Conservation (phyloP, 1,140 invertebrate species). For the Melitaea cinxia region DNA sequence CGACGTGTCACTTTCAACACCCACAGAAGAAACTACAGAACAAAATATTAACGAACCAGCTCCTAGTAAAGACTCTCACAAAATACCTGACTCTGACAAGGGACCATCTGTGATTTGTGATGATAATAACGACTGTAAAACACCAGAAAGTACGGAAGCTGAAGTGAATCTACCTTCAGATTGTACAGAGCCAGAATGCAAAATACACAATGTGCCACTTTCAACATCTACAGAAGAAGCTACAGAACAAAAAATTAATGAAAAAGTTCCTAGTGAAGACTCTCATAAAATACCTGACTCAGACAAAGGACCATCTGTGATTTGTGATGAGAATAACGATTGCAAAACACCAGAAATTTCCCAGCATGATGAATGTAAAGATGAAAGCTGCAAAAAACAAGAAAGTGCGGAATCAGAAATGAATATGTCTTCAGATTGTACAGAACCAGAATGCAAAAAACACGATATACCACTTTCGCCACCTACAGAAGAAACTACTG, state of each 20-base stretch:
- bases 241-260: no score
- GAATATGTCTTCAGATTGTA: constrained; percentile 41
- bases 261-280: constrained; percentile 31
- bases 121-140: constrained; percentile 40
- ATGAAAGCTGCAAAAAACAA: constrained; percentile 57
- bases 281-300: constrained; percentile 20
- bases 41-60: constrained; percentile 23
- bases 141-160: constrained; percentile 34
- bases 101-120: constrained; percentile 25
- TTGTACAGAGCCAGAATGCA: constrained; percentile 50
- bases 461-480: constrained; percentile 1
- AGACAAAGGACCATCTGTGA: neutral
- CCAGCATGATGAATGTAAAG: constrained; percentile 49
- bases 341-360: constrained; percentile 35
- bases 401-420: constrained; percentile 41
- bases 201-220: neutral
- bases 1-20: neutral
- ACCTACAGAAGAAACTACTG: no score
- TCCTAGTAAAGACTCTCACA: constrained; percentile 34
- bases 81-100: constrained; percentile 10
- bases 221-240: neutral
- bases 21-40: no score
- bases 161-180: constrained; percentile 34
- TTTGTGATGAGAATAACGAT: constrained; percentile 41
- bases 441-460: constrained; percentile 42